phyloP scores from a whole-genome alignment of 2,888 invertebrate genomes.

The Thereva nobilitata region DNA sequence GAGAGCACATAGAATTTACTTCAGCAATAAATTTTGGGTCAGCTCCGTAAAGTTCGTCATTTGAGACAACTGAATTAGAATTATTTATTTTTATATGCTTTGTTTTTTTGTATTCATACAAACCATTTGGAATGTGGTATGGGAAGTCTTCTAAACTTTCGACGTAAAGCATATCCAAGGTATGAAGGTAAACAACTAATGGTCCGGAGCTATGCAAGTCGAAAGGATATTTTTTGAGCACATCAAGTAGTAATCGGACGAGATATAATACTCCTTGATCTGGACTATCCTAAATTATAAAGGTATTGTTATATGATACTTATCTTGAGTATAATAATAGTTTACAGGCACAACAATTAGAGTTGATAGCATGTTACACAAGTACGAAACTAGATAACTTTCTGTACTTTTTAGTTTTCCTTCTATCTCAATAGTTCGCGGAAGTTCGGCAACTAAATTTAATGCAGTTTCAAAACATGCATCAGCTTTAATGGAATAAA shows the following conservation, averaged over 20 bases:
- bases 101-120: constrained; percentile 56
- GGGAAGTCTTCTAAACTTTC: constrained; percentile 81
- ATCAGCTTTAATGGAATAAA: constrained; percentile 69
- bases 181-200: constrained; percentile 71
- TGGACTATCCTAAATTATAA: constrained; percentile 73
- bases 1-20: constrained; percentile 75
- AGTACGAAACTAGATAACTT: constrained; percentile 68
- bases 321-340: too few relatives aligned
- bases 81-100: not conserved
- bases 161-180: constrained; percentile 76
- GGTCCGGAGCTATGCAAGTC: constrained; percentile 69
- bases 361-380: constrained; percentile 80
- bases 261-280: constrained; percentile 85
- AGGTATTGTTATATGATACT: too few relatives aligned
- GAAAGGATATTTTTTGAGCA: constrained; percentile 75
- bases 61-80: constrained; percentile 74
- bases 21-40: constrained; percentile 84
- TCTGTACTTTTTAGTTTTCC: constrained; percentile 76
- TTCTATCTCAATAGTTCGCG: constrained; percentile 71
- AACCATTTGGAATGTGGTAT: constrained; percentile 80
- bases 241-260: constrained; percentile 78
- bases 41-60: constrained; percentile 88
- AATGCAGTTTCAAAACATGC: constrained; percentile 91
- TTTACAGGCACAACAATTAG: constrained; percentile 80
- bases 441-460: constrained; percentile 77